Percentiles rank a stretch among this genome's conserved stretches.
Conservation (phyloP, 2,797 vertebrate genomes). For the Oreonectes daqikongensis region DNA sequence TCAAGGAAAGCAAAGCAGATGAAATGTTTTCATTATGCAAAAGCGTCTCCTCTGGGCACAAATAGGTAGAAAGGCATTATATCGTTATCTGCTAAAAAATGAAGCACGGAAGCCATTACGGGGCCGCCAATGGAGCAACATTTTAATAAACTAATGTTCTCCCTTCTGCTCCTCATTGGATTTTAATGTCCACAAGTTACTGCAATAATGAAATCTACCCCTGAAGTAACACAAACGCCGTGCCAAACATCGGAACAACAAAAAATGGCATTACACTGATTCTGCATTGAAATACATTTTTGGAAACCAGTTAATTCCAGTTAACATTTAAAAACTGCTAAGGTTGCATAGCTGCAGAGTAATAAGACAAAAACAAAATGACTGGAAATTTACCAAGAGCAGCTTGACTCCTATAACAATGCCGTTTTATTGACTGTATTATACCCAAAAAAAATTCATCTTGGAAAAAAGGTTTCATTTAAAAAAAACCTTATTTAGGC, state of each 20-base stretch:
- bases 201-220: slow-evolving; percentile 65
- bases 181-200: slow-evolving; percentile 66
- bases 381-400: slow-evolving; percentile 10
- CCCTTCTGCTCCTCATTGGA: slow-evolving; percentile 66
- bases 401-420: neutral
- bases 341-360: slow-evolving; percentile 11
- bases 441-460: neutral
- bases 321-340: slow-evolving; percentile 20
- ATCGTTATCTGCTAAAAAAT: slow-evolving; percentile 81
- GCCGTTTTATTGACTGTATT: neutral
- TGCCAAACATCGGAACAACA: slow-evolving; percentile 54
- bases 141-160: slow-evolving; percentile 74
- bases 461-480: too few species aligned
- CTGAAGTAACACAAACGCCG: slow-evolving; percentile 65
- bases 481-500: too few species aligned
- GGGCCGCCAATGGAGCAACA: slow-evolving; percentile 64
- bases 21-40: slow-evolving; percentile 86
- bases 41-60: slow-evolving; percentile 76
- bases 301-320: slow-evolving; percentile 38
- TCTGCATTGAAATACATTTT: slow-evolving; percentile 21
- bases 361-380: neutral
- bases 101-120: slow-evolving; percentile 72
- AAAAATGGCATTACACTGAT: slow-evolving; percentile 48
- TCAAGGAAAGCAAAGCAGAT: slow-evolving; percentile 72
- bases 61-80: slow-evolving; percentile 82